Conservation (phyloP, 2,888 invertebrate genomes). For the Macrosoma leucophasiata region DNA sequence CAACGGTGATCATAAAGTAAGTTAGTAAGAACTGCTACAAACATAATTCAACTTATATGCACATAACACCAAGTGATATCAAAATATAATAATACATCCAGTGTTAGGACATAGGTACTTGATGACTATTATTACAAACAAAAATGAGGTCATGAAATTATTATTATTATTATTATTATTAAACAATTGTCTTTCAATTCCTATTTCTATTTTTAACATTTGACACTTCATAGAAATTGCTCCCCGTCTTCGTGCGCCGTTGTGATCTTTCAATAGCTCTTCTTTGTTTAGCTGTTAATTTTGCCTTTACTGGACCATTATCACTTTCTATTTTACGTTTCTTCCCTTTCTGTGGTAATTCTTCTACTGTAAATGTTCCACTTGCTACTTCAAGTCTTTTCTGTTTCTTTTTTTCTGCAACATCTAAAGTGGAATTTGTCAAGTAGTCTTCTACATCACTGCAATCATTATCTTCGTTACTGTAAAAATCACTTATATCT, state of each 20-base stretch:
- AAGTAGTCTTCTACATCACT: conserved; percentile 71
- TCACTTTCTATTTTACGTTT: conserved; percentile 39
- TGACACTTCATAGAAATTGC: conserved; percentile 91
- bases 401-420: conserved; percentile 62
- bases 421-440: conserved; percentile 60
- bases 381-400: conserved; percentile 70
- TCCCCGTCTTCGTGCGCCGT: conserved; percentile 88
- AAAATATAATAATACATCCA: too few relatives aligned
- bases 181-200: conserved; percentile 74
- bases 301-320: conserved; percentile 47
- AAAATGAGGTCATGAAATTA: too few relatives aligned
- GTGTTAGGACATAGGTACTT: too few relatives aligned
- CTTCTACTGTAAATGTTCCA: conserved; percentile 73
- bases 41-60: too few relatives aligned
- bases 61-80: too few relatives aligned
- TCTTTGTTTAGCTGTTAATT: conserved; percentile 84
- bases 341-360: conserved; percentile 55
- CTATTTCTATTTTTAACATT: conserved; percentile 93
- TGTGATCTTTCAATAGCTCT: conserved; percentile 83
- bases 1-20: too few relatives aligned
- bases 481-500: conserved; percentile 80
- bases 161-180: conserved; percentile 7
- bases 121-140: too few relatives aligned
- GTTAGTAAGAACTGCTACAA: too few relatives aligned
- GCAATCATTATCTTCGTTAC: conserved; percentile 77